Evolutionary conservation across 2,797 vertebrate species (phyloP).

Genomic region (Molossus alvarezi): DNA sequence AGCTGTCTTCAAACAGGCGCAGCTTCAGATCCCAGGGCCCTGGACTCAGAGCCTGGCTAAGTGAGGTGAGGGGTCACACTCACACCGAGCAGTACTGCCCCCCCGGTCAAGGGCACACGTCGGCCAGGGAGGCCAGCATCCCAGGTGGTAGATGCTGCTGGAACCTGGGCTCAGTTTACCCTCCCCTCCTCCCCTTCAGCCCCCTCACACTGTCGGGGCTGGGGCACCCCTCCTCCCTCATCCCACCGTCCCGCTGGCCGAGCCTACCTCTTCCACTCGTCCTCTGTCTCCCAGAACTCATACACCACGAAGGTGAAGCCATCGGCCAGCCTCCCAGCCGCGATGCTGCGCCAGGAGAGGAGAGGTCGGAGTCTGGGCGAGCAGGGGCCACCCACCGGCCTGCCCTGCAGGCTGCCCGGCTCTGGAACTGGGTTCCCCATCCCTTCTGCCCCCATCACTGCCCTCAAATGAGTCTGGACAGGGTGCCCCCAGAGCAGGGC

Average conservation of each 20-base stretch:
- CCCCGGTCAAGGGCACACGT: not conserved
- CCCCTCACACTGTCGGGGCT: not conserved
- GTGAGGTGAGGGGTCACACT: not conserved
- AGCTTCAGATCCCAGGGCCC: not conserved
- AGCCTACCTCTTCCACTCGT: slow-evolving; percentile 96
- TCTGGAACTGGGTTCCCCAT: not conserved
- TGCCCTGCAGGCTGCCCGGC: not conserved
- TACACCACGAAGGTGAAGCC: slow-evolving; percentile 97
- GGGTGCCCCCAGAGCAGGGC: not conserved
- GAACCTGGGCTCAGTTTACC: not conserved
- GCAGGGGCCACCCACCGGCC: rapidly evolving
- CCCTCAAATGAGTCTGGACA: not conserved
- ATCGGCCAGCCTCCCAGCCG: slow-evolving; percentile 95
- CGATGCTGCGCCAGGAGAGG: slow-evolving; percentile 90
- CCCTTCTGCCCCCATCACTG: not conserved
- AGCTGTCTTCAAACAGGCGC: not conserved
- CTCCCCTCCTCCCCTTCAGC: too few relatives aligned
- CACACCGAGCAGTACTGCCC: not conserved
- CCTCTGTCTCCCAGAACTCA: slow-evolving; percentile 98
- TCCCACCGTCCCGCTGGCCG: not conserved
- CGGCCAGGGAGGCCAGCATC: rapidly evolving
- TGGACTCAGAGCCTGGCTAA: not conserved
- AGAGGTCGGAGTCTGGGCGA: rapidly evolving
- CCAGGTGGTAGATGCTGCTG: rapidly evolving
- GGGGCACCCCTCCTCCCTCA: not conserved